Base-by-base conservation (phyloP, 2,113 vertebrate genomes). In the Pantherophis guttatus region DNA sequence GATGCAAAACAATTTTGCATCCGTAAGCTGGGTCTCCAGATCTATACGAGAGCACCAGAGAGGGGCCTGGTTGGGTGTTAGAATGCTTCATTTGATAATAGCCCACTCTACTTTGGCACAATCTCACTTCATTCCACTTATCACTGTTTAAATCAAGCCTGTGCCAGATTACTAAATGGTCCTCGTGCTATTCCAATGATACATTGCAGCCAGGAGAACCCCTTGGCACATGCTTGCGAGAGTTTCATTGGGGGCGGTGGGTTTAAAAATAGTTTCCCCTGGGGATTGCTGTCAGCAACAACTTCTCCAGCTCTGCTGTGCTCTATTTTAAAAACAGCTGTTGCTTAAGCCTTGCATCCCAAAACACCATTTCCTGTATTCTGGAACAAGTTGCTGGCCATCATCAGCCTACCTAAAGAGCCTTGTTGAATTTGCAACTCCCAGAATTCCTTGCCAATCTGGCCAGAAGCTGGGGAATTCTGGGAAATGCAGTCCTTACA, bases 131-230 rank as follows among this genome's bases (percentile, higher is more conserved):
- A 44, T 90, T 95, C 89, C 91, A 92, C 93, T 70, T 93, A 44
- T 96, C 87, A 15, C 33, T 91, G 21, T 92, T 94, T 93, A 94
- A 96, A 94, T 95, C 93, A 94, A 96, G 57, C 29, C 70, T 21
- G 11, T 90, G 1, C 85, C 90, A 26, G 94, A 90, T 2, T 55
- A 26, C 8, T 86, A 92, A 87, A 55, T 44, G 52, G 94, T 90
- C 54, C 57, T 90, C 26, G 0, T 91, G 21, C 75, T 91, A 3
- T 92, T 53, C 81, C 65, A 88, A 92, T 88, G 93, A 86, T 89
- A 0, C 58, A 92, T 62, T 50, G 0, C 39, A 90, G 54, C 26
- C 81, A 3, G 48, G 81, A 86, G 21, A 87, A 33, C 65, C 90
- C 50, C 26, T 75, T 89, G 81, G 93, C 89, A 24, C 89, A 90